A percentile compares a stretch with the other conserved stretches of the same genome.
Conservation (phyloP, 2,888 invertebrate species). For the Odontocolon sp. region DNA sequence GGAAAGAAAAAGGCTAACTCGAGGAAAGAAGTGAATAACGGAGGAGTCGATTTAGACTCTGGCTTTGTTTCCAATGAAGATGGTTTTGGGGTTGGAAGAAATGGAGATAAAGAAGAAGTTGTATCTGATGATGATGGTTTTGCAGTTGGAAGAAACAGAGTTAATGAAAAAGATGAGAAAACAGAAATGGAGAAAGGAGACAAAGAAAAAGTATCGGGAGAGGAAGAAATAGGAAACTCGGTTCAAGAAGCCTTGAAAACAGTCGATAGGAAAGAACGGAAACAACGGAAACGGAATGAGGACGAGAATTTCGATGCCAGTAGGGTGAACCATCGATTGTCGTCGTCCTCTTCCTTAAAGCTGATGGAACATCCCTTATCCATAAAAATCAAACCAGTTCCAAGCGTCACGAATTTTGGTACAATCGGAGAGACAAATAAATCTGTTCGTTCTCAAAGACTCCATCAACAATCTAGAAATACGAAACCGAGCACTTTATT, state of each 20-base stretch:
- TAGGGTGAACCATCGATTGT: conserved; percentile 5
- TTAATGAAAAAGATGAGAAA: background rate
- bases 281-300: background rate
- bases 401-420: background rate
- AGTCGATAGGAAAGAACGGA: background rate
- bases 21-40: background rate
- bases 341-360: conserved; percentile 24
- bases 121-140: background rate
- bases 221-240: background rate
- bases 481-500: conserved; percentile 48
- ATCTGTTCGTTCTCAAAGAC: conserved; percentile 24
- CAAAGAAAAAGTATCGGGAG: background rate
- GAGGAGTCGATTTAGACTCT: background rate
- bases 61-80: background rate
- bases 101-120: background rate
- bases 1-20: background rate
- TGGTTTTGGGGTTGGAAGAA: background rate
- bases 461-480: conserved; percentile 61
- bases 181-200: background rate
- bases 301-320: conserved; percentile 16
- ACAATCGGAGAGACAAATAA: conserved; percentile 13
- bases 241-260: background rate
- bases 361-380: background rate
- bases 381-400: conserved; percentile 9
- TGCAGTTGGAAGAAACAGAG: background rate